Percentiles rank a stretch among this genome's conserved stretches.
Conservation (phyloP, 1,140 invertebrate species). For the Nasonia vitripennis region DNA sequence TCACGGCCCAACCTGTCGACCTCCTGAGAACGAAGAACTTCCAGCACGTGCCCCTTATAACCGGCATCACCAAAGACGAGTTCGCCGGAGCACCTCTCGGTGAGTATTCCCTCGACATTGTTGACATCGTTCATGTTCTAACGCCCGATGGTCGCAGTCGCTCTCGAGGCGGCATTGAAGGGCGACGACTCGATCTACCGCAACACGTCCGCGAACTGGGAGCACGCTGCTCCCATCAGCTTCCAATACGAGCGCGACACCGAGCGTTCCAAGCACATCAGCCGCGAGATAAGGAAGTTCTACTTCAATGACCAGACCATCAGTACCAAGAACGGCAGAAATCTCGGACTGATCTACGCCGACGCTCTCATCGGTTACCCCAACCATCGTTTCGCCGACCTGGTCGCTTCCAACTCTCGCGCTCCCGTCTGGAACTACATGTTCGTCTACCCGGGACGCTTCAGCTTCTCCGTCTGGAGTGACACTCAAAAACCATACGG, state of each 20-base stretch:
- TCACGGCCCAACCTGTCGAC: slow-evolving; percentile 76
- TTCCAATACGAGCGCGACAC: slow-evolving; percentile 75
- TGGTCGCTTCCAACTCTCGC: slow-evolving; percentile 50
- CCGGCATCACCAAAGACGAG: slow-evolving; percentile 80
- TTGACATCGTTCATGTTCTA: neutral
- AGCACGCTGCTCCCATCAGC: slow-evolving; percentile 70
- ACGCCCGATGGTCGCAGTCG: neutral
- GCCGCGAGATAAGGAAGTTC: slow-evolving; percentile 67
- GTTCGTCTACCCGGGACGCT: slow-evolving; percentile 62
- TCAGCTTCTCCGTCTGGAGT: slow-evolving; percentile 54
- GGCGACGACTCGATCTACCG: slow-evolving; percentile 20
- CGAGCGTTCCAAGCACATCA: slow-evolving; percentile 70
- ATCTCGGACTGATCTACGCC: slow-evolving; percentile 59
- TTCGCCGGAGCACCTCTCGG: slow-evolving; percentile 69
- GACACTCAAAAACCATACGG: slow-evolving; percentile 60
- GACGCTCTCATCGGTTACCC: slow-evolving; percentile 57
- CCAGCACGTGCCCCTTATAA: slow-evolving; percentile 78
- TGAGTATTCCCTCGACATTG: neutral
- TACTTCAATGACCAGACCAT: slow-evolving; percentile 68
- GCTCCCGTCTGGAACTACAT: slow-evolving; percentile 61
- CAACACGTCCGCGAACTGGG: slow-evolving; percentile 23
- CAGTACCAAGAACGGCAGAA: slow-evolving; percentile 59
- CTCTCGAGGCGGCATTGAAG: neutral
- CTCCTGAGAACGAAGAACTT: slow-evolving; percentile 76
- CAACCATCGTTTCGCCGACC: slow-evolving; percentile 56